Base-by-base conservation (phyloP, 2,797 vertebrate species). In the Chaenodraco wilsoni region DNA sequence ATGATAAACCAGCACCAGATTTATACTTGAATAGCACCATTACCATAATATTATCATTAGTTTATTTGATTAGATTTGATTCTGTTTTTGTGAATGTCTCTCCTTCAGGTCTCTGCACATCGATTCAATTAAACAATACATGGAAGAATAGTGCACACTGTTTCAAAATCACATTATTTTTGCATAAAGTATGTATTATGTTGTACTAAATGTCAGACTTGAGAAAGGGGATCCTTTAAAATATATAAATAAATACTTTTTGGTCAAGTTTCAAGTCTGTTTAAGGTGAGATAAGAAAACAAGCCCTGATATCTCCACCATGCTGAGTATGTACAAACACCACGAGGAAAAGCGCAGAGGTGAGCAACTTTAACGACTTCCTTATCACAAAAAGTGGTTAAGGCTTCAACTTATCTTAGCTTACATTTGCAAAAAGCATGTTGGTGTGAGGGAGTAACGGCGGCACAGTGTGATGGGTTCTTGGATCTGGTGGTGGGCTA, bases 1-100 rank as follows among this genome's bases (percentile, higher is more conserved):
- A 67, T 71, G 57, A 84, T 71, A 66, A 65, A 84, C 75, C 55
- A 49, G 40, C 2, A 17, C 3, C 15, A 44, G 58, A 77, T 55
- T 62, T 54, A 76, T 76, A 11, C 21, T 69, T 79, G 66, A 67
- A 75, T 46, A 50, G 43, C 54, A 51, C 65, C 63, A 84, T 76
- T 76, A 78, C 41, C 43, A 65, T 55, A 57, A 44, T 69, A 15
- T 54, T 58, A 56, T 69, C 17, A 75, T 65, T 27, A 3, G 7
- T 46, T 14, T 44, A 33, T 69, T 65, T 37, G 33, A 37, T 37
- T 37, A 37, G 8, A 37, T 37, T 37, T 37, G 8, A 37, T 37
- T 37, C 6, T 37, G 33, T 37, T 37, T 9, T 37, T 37, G 33
- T 37, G 33, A 37, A 37, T 37, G 33, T 37, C 9, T 9, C 33